These are phyloP conservation scores for Scelioninae gen. 1 DNA, from an alignment of 2,888 invertebrate species.

Conservation along the genomic window DNA sequence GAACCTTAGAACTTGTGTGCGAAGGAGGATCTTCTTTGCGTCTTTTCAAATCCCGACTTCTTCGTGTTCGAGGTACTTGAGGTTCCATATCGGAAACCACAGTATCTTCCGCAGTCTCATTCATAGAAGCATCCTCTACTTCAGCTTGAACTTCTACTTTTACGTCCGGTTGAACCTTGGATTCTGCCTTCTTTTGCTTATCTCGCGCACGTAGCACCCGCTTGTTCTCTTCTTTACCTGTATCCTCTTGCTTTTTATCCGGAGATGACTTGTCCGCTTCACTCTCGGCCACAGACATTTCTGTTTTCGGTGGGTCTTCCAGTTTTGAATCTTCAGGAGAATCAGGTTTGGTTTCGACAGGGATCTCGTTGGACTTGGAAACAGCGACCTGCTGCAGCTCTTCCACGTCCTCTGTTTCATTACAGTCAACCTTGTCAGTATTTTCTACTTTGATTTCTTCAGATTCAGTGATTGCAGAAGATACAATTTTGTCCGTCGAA, in stretches of 20 bases:
- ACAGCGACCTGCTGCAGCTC: not conserved
- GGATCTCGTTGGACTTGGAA: not conserved
- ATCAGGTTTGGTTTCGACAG: constrained; percentile 26
- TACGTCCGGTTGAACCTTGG: constrained; percentile 62
- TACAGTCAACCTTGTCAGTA: constrained; percentile 28
- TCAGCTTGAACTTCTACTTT: constrained; percentile 46
- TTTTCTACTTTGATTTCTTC: too few species aligned
- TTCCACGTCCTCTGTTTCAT: constrained; percentile 3
- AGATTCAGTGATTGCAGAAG: too few species aligned
- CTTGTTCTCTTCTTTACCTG: constrained; percentile 64
- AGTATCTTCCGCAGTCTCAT: constrained; percentile 52
- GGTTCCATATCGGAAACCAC: constrained; percentile 65
- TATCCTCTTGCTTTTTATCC: constrained; percentile 44
- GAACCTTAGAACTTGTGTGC: constrained; percentile 59
- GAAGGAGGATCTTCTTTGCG: constrained; percentile 72
- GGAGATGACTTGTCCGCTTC: constrained; percentile 10
- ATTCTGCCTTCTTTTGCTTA: constrained; percentile 75
- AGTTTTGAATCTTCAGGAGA: constrained; percentile 2
- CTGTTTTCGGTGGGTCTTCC: constrained; percentile 35
- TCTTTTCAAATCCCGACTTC: constrained; percentile 78
- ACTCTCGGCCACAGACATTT: constrained; percentile 36
- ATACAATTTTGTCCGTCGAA: too few species aligned
- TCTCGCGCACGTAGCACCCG: constrained; percentile 79
- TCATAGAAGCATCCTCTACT: constrained; percentile 23
- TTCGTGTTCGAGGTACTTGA: constrained; percentile 75